Percentiles rank a stretch among this genome's conserved stretches.
These are phyloP conservation scores for Recurvirostra avosetta DNA, from an alignment of 2,113 vertebrate genomes.

Conservation along the genomic window DNA sequence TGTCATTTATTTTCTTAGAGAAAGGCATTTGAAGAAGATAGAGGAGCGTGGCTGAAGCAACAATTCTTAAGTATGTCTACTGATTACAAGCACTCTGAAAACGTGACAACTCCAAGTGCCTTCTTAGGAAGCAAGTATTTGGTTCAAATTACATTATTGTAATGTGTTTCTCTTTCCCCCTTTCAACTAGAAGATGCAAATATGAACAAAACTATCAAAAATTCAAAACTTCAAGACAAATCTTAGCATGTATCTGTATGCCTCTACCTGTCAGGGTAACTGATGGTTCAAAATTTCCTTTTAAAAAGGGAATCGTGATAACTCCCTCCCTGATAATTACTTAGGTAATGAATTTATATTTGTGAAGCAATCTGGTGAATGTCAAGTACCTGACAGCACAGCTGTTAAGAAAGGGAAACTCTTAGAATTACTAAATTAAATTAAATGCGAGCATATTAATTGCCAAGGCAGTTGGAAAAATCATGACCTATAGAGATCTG, in stretches of 20 bases:
- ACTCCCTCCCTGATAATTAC: not conserved
- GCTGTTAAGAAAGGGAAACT: not conserved
- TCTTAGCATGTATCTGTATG: not conserved
- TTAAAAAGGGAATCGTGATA: not conserved
- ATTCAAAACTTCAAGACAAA: not conserved
- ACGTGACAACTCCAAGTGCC: slow-evolving; percentile 82
- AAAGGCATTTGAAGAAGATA: slow-evolving; percentile 91
- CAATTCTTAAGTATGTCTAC: slow-evolving; percentile 94
- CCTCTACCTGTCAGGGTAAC: not conserved
- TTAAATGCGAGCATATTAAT: not conserved
- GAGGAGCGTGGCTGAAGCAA: slow-evolving; percentile 90
- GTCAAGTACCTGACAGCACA: not conserved
- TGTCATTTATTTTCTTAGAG: slow-evolving; percentile 73
- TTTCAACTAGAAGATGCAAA: not conserved
- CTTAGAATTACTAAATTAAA: not conserved
- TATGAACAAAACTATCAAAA: not conserved
- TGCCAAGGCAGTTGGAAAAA: not conserved
- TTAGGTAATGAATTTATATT: not conserved
- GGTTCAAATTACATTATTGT: not conserved
- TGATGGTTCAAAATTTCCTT: not conserved
- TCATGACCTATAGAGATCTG: not conserved
- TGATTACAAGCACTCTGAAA: slow-evolving; percentile 83
- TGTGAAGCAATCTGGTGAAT: not conserved
- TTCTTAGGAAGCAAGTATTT: slow-evolving; percentile 84
- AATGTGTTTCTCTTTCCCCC: not conserved